phyloP scores from a whole-genome alignment of 2,113 vertebrate genomes.

The Heptranchias perlo region DNA sequence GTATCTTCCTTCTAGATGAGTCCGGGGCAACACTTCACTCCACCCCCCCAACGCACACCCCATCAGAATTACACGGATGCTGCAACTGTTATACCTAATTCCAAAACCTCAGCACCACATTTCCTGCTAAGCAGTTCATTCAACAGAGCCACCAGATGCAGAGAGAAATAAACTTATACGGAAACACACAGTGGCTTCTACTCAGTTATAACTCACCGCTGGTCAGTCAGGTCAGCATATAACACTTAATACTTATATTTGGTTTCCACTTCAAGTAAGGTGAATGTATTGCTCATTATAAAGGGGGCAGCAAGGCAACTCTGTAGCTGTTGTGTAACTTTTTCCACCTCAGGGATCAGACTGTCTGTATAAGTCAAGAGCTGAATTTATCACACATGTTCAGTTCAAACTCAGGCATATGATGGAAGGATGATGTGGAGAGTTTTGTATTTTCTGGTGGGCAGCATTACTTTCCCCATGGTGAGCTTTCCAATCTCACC shows the following conservation, averaged over 20 bases:
- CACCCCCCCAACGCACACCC: too few species aligned
- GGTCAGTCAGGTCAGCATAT: not conserved
- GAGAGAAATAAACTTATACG: not conserved
- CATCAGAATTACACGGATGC: not conserved
- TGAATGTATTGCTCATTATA: not conserved
- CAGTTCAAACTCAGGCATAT: not conserved
- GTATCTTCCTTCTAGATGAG: too few species aligned
- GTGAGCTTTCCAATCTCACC: not conserved
- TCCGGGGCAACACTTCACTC: too few species aligned
- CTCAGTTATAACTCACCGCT: not conserved
- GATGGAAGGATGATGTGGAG: not conserved
- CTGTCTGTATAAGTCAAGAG: not conserved
- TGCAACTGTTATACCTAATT: not conserved
- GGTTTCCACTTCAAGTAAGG: not conserved
- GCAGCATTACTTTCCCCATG: not conserved
- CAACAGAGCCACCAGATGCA: not conserved
- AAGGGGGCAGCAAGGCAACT: not conserved
- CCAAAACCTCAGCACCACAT: too few species aligned
- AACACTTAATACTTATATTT: not conserved
- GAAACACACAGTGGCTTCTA: too few species aligned
- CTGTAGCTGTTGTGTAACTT: not conserved
- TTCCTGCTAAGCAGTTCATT: not conserved
- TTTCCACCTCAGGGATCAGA: not conserved
- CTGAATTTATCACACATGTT: not conserved
- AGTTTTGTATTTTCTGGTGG: not conserved